Percentiles rank a stretch among this genome's conserved stretches.
Conservation (phyloP, 2,113 vertebrate species). For the Tricholaema leucomelas region DNA sequence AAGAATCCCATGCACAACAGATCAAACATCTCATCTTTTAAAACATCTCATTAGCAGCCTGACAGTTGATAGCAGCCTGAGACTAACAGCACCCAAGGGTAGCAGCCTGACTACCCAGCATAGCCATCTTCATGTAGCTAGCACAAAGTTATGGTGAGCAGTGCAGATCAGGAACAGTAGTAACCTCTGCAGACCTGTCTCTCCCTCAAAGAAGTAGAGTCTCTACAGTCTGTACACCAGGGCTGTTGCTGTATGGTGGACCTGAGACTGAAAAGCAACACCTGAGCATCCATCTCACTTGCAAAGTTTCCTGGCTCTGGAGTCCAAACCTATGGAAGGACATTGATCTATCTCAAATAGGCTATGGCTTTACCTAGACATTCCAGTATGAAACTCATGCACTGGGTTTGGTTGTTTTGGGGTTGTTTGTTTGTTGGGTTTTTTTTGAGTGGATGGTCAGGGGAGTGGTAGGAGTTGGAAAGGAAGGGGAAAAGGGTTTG, state of each 20-base stretch:
- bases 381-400: accelerated
- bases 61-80: too few species aligned
- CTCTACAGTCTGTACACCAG: neutral
- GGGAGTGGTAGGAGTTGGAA: neutral
- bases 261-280: accelerated
- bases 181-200: neutral
- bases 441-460: neutral
- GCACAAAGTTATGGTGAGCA: accelerated
- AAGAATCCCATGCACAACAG: neutral
- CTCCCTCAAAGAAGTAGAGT: neutral
- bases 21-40: neutral
- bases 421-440: neutral
- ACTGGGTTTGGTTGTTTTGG: neutral
- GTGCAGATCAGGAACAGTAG: neutral
- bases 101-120: neutral
- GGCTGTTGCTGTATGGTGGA: accelerated
- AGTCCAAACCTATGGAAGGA: neutral
- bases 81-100: neutral
- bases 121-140: neutral
- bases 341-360: neutral
- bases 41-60: neutral
- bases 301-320: neutral
- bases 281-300: neutral
- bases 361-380: neutral
- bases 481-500: neutral